Evolutionary conservation across 2,797 vertebrate species (phyloP), one percentile per base, ranked within the genome.

Genomic region (Cossypha niveicapilla): DNA sequence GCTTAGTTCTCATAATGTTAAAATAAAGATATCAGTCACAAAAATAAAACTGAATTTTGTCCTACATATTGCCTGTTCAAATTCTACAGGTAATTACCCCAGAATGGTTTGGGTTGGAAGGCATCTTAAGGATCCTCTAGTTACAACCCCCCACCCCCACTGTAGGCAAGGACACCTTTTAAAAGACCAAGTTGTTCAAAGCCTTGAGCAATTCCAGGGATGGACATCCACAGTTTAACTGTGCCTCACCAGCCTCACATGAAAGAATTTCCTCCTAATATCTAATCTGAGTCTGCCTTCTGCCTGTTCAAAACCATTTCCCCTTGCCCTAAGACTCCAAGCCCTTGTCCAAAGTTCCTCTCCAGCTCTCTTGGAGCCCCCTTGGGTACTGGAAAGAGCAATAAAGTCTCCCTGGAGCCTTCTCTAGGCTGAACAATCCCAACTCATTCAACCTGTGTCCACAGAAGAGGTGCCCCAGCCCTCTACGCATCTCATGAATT

Each of bases 71-170:
- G 0, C 37, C 21, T 22, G 9, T 57, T 85, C 35, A n/a, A 21
- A 34, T 75, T 66, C 61, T 76, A 51, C 1, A 0, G 53, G 42
- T 78, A 24, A 44, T 79, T 58, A 23, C 63, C 21, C 22, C 37
- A 42, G 32, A 58, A 44, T 47, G 6, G 9, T 56, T 68, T 48
- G 32, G 10, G 5, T 57, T 77, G 39, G 18, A 58, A 63, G 3
- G 11, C 4, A n/a, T 50, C 24, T 41, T 51, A 17, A 63, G 21
- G 7, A n/a, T 57, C 25, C 6, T 63, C 10, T 63, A 39, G 7
- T 57, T 63, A 24, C 32, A 68, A 30, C 1, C 2, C 7, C 7
- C 3, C 10, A 54, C 1, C 3, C 21, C 23, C 6, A 23, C 32
- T 1, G 0, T 51, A 32, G 10, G 9, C 11, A 30, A 28, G 19